Evolutionary conservation across 2,113 vertebrate genomes (phyloP), one percentile per base, ranked within the genome.

Genomic region (Sinocyclocheilus anshuiensis): DNA sequence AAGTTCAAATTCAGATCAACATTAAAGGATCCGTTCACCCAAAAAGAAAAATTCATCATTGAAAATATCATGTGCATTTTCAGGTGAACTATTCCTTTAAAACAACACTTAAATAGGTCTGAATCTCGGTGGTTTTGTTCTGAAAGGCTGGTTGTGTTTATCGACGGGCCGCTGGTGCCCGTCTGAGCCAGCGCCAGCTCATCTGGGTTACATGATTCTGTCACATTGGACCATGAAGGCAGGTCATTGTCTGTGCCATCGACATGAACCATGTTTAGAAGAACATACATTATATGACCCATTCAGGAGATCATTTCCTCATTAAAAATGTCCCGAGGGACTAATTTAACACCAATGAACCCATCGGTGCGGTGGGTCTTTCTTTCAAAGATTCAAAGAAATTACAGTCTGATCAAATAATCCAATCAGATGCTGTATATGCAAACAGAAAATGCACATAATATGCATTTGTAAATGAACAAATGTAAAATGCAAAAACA

Each of bases 301-400:
- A 75, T 39, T 29, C 59, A 69, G 18, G 15, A 71, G n/a, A 83
- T 75, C 80, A 81, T 65, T 36, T 82, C 18, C 84, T 83, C 77
- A 86, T 86, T 86, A 87, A 81, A 89, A 84, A 84, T 33, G 59
- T 61, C 88, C 88, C 4, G 48, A 9, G 71, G 88, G 85, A 74
- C 48, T 53, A 77, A 75, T 50, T n/a, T 9, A 53, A 45, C 57
- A 48, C 33, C 63, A 77, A 3, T 42, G 33, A 33, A 84, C 45
- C 80, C 85, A 61, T n/a, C n/a, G n/a, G n/a, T n/a, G n/a, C n/a
- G n/a, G n/a, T n/a, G n/a, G n/a, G n/a, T n/a, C n/a, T n/a, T n/a
- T n/a, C n/a, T n/a, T n/a, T n/a, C n/a, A n/a, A n/a, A n/a, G n/a
- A n/a, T n/a, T n/a, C n/a, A n/a, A n/a, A n/a, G n/a, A n/a, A n/a